Evolutionary conservation across 1,140 invertebrate genomes (phyloP).

Genomic region (Cydia splendana): DNA sequence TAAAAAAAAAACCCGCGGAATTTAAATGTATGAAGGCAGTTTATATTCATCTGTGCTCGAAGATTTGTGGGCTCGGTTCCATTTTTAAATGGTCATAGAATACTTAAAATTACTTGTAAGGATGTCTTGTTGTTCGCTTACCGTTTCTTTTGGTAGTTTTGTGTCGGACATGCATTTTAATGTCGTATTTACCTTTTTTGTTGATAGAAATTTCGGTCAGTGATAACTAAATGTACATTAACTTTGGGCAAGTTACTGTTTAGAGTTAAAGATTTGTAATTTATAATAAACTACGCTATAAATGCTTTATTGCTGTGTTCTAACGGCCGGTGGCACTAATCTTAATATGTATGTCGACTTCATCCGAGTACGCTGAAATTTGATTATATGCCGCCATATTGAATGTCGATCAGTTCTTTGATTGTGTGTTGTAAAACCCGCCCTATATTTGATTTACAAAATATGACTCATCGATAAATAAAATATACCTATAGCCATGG

Average conservation of each 20-base stretch:
- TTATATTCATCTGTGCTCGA: not conserved
- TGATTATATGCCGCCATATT: no score
- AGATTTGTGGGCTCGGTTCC: not conserved
- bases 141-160: constrained; percentile 5
- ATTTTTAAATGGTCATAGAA: constrained; percentile 11
- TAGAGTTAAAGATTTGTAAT: not conserved
- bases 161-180: not conserved
- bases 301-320: no score
- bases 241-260: no score
- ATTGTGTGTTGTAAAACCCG: no score
- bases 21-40: constrained; percentile 26
- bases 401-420: no score
- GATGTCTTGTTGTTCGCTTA: not conserved
- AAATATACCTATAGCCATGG: no score
- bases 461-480: no score
- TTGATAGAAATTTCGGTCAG: not conserved
- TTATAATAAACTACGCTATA: no score
- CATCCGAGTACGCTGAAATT: not conserved
- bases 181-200: not conserved
- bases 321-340: no score
- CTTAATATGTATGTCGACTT: no score
- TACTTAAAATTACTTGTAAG: constrained; percentile 17
- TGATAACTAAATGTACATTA: not conserved
- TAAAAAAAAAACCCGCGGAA: not conserved
- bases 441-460: no score